Evolutionary conservation across 2,113 vertebrate species (phyloP), one percentile per base, ranked within the genome.

Genomic region (Microtus richardsoni): DNA sequence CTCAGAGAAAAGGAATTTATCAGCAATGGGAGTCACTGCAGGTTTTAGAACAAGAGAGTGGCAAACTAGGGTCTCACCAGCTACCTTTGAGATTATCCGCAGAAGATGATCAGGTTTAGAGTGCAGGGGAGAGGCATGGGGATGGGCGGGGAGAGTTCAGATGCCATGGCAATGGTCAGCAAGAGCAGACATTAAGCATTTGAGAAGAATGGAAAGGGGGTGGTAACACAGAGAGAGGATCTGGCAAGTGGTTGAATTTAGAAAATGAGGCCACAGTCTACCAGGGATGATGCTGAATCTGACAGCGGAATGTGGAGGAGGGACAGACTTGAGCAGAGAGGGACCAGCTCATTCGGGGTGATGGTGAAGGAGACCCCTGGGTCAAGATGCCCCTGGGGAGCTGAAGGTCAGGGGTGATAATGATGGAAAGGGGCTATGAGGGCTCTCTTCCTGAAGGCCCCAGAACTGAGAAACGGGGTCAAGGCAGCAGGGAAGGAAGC

Each of bases 401-500:
- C 7, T 2, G 47, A 16, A 21, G 7, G 60, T 49, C 44, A 41
- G n/a, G 47, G 33, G 5, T 11, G 47, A 39, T 17, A 22, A 2
- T 83, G 68, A 54, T 39, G 4, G 5, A 68, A 33, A 92, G 52
- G 26, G 22, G 70, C 17, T 1, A 0, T 36, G 64, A 73, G 21
- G n/a, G 5, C 22, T 24, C 2, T 13, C 36, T 36, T 14, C 0
- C 0, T 5, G 60, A n/a, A 62, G n/a, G 44, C 9, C 62, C 14
- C 47, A 28, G 58, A 5, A 28, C 2, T 0, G 33, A 49, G 39
- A 36, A 47, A 33, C 17, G 52, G 71, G 4, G 14, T 60, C 64
- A 28, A 41, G 36, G 62, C 1, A 1, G 44, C 12, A 7, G 1
- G 12, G 60, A 44, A 33, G n/a, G 39, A 13, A 1, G 30, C 14